phyloP scores from a whole-genome alignment of 2,113 vertebrate species.

The Pomatostomus ruficeps region DNA sequence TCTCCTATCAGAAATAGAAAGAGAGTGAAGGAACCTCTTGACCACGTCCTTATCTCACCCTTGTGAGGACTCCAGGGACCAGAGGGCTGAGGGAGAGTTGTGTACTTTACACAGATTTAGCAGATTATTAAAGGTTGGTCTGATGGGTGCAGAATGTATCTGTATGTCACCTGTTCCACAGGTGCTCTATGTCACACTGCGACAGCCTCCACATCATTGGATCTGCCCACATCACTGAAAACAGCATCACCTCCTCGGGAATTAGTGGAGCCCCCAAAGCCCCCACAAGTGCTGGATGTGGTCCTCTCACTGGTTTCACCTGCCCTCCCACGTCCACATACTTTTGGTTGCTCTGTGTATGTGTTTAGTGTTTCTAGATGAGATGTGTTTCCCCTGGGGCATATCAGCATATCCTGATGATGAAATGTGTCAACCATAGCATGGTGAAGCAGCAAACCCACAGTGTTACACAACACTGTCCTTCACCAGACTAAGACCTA shows the following conservation, averaged over 20 bases:
- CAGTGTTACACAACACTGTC: not conserved
- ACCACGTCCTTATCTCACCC: not conserved
- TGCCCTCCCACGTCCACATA: not conserved
- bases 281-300: too few relatives aligned
- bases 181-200: not conserved
- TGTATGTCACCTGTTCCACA: not conserved
- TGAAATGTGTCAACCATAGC: not conserved
- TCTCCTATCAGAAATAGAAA: constrained; percentile 7
- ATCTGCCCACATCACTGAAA: not conserved
- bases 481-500: not conserved
- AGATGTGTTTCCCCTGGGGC: not conserved
- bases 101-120: not conserved
- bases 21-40: not conserved
- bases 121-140: not conserved
- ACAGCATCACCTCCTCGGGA: not conserved
- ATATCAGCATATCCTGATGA: not conserved
- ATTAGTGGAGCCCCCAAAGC: not conserved
- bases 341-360: not conserved
- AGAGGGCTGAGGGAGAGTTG: not conserved
- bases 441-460: not conserved
- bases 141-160: not conserved
- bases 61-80: not conserved
- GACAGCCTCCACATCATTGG: not conserved
- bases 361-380: not conserved
- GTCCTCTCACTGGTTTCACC: not conserved